These are phyloP conservation scores for Artibeus jamaicensis DNA, from an alignment of 2,797 vertebrate species.

Conservation along the genomic window DNA sequence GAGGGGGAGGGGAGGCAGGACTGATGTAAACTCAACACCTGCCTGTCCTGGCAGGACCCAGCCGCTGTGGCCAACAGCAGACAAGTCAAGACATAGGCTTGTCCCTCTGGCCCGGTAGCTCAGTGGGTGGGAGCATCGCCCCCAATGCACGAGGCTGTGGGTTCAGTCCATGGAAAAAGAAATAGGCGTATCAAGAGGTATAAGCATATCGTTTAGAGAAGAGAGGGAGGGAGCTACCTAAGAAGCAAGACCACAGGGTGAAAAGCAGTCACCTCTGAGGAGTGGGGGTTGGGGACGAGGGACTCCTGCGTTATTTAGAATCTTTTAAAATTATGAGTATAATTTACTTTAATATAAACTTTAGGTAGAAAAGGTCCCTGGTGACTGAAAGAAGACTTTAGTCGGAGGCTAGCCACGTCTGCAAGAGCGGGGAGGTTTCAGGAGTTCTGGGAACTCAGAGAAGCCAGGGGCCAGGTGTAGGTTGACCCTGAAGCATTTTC, in stretches of 20 bases:
- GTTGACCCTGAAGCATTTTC: neutral
- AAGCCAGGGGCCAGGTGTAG: neutral
- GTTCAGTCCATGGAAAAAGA: neutral
- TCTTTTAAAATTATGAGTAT: neutral
- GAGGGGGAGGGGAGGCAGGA: too few relatives aligned
- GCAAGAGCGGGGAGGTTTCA: neutral
- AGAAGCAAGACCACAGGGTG: neutral
- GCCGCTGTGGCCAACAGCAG: neutral
- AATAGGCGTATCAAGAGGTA: neutral
- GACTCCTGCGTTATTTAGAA: neutral
- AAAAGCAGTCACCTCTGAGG: neutral
- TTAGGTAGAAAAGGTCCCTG: neutral
- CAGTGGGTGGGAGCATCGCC: too few relatives aligned
- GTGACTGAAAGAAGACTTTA: neutral
- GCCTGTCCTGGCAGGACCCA: neutral
- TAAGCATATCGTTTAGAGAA: neutral
- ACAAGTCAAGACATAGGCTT: neutral
- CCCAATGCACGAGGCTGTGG: neutral
- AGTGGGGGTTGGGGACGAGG: rapidly evolving
- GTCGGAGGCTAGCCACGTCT: too few relatives aligned
- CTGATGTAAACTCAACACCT: neutral
- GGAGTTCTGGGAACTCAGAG: rapidly evolving
- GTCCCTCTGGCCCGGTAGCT: neutral
- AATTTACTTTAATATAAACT: neutral
- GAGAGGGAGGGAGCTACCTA: neutral